A percentile compares a stretch with the other conserved stretches of the same genome.
These are phyloP conservation scores for Tretioscincus oriximinensis DNA, from an alignment of 2,113 vertebrate species.

Conservation along the genomic window DNA sequence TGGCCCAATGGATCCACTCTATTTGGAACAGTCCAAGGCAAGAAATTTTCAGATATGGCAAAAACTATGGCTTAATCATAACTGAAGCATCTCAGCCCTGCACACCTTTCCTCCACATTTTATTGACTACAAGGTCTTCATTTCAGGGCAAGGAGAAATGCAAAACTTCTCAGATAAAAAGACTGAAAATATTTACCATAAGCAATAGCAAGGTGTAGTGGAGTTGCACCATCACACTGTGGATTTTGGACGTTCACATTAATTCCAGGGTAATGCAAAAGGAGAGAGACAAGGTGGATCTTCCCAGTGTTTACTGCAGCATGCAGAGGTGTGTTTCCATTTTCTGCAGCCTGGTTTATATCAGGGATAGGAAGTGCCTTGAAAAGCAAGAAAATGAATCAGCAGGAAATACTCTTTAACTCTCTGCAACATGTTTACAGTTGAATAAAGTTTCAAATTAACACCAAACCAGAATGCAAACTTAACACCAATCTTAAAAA, in stretches of 20 bases:
- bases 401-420: slow-evolving; percentile 4
- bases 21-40: too few relatives aligned
- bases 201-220: slow-evolving; percentile 7
- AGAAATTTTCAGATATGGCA: too few relatives aligned
- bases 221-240: neutral
- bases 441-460: neutral
- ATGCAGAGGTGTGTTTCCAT: slow-evolving; percentile 2
- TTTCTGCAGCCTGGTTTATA: slow-evolving; percentile 34
- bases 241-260: slow-evolving; percentile 29
- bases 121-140: too few relatives aligned
- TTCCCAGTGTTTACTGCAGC: slow-evolving; percentile 40
- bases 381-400: neutral
- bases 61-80: too few relatives aligned
- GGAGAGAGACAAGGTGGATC: slow-evolving; percentile 11
- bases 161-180: neutral
- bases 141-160: neutral
- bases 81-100: too few relatives aligned
- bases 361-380: slow-evolving; percentile 3
- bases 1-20: too few relatives aligned
- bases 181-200: neutral
- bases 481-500: too few relatives aligned
- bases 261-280: slow-evolving; percentile 48
- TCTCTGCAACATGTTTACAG: slow-evolving; percentile 2
- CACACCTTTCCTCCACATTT: too few relatives aligned
- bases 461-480: slow-evolving; percentile 1